phyloP scores from a whole-genome alignment of 2,797 vertebrate genomes.

The Parambassis ranga region DNA sequence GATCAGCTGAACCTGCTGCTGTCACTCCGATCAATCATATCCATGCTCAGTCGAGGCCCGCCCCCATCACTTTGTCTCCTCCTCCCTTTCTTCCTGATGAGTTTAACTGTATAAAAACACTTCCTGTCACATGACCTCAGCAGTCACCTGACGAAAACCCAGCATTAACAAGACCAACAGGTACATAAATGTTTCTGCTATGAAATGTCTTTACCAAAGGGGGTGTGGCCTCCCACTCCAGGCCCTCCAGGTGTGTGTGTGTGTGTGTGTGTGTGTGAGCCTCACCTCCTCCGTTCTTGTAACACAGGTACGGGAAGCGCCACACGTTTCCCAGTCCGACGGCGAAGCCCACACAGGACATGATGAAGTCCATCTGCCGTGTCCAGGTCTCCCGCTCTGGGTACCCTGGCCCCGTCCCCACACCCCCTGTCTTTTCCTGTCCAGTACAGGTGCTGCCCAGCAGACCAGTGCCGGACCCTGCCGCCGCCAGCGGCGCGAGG shows the following conservation, averaged over 20 bases:
- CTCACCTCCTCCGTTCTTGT: conserved; percentile 97
- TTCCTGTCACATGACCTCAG: too few species aligned
- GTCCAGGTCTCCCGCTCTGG: conserved; percentile 91
- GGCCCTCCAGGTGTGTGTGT: background rate
- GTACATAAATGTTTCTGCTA: too few species aligned
- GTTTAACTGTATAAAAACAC: too few species aligned
- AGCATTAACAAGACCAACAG: too few species aligned
- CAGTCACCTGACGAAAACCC: too few species aligned
- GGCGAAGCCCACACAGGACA: conserved; percentile 95
- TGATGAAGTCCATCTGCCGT: conserved; percentile 97
- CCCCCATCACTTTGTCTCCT: too few species aligned
- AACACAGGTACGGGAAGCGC: conserved; percentile 96
- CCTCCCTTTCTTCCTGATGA: too few species aligned
- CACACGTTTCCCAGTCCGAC: conserved; percentile 95
- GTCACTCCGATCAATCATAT: conserved; percentile 14
- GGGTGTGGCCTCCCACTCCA: background rate
- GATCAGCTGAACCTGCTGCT: conserved; percentile 15
- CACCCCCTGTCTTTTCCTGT: conserved; percentile 67
- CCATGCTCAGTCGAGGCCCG: too few species aligned
- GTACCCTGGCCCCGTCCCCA: conserved; percentile 56
- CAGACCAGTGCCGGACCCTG: background rate
- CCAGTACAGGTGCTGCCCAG: conserved; percentile 46
- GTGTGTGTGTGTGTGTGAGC: background rate
- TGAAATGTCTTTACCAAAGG: background rate
- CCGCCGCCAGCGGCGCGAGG: conserved; percentile 39